Evolutionary conservation across 2,888 invertebrate species (phyloP).

Genomic region (Limnephilus lunatus): DNA sequence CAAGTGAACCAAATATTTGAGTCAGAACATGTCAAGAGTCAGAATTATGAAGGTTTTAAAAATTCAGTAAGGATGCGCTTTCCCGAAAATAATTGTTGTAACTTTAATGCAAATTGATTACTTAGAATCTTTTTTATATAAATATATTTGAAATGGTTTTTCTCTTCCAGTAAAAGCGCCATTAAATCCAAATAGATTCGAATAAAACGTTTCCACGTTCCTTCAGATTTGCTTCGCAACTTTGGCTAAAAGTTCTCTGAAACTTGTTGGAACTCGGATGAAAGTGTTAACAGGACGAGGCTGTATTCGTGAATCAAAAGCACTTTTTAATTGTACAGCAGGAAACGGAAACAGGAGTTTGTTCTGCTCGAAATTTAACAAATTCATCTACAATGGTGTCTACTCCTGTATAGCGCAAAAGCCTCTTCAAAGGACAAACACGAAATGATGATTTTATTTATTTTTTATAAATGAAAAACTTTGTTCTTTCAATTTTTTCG

Average conservation of each 20-base stretch:
- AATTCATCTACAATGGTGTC: neutral
- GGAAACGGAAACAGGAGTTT: neutral
- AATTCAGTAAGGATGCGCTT: too few species aligned
- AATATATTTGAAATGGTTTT: neutral
- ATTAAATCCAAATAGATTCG: neutral
- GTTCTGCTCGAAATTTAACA: neutral
- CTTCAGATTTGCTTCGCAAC: neutral
- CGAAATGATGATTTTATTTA: neutral
- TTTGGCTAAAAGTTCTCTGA: neutral
- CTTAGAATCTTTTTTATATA: neutral
- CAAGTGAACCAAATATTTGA: too few species aligned
- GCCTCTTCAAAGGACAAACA: neutral
- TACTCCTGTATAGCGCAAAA: neutral
- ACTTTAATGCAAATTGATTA: too few species aligned
- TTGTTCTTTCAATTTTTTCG: too few species aligned
- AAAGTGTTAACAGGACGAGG: neutral
- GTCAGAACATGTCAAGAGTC: too few species aligned
- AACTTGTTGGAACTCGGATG: neutral
- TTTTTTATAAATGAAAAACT: too few species aligned
- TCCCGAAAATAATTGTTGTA: too few species aligned
- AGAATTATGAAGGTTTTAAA: too few species aligned
- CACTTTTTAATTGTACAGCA: neutral
- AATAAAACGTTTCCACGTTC: neutral
- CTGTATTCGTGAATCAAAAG: neutral
- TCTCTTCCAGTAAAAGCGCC: neutral